Conservation (phyloP, 2,888 invertebrate genomes). For the Seladonia tumulorum region DNA sequence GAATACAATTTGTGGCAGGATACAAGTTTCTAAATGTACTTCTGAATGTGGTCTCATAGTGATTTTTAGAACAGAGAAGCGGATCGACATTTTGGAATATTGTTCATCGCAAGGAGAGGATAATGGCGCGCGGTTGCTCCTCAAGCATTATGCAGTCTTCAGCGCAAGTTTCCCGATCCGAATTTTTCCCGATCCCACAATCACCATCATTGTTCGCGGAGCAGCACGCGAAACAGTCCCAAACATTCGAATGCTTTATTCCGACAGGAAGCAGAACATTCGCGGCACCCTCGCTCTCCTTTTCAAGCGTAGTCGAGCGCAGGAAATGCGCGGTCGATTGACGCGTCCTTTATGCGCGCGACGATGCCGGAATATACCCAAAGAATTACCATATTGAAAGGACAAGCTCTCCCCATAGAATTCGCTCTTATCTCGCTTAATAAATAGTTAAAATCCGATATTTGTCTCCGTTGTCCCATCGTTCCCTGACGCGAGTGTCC, state of each 20-base stretch:
- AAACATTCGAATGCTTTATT: slow-evolving; percentile 45
- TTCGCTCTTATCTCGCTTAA: slow-evolving; percentile 75
- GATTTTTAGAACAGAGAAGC: not conserved
- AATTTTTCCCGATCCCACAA: slow-evolving; percentile 23
- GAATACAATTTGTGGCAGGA: not conserved
- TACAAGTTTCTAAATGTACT: not conserved
- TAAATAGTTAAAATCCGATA: slow-evolving; percentile 80
- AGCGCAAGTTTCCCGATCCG: not conserved
- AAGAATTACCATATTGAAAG: slow-evolving; percentile 76
- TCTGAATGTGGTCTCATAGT: not conserved
- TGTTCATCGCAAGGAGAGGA: not conserved
- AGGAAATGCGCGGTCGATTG: slow-evolving; percentile 68
- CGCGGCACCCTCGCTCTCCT: slow-evolving; percentile 46
- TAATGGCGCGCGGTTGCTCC: not conserved
- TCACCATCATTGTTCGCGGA: slow-evolving; percentile 5
- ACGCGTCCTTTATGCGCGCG: slow-evolving; percentile 63
- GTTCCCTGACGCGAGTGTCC: not conserved
- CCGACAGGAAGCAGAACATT: slow-evolving; percentile 55
- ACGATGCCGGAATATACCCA: slow-evolving; percentile 53
- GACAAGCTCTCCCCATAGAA: slow-evolving; percentile 68
- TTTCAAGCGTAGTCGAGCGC: slow-evolving; percentile 56
- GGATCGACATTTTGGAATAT: not conserved
- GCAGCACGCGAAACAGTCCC: slow-evolving; percentile 19
- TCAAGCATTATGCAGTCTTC: slow-evolving; percentile 3
- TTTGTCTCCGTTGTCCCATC: slow-evolving; percentile 56